Evolutionary conservation across 2,888 invertebrate genomes (phyloP).

Genomic region (Phasia obesa): DNA sequence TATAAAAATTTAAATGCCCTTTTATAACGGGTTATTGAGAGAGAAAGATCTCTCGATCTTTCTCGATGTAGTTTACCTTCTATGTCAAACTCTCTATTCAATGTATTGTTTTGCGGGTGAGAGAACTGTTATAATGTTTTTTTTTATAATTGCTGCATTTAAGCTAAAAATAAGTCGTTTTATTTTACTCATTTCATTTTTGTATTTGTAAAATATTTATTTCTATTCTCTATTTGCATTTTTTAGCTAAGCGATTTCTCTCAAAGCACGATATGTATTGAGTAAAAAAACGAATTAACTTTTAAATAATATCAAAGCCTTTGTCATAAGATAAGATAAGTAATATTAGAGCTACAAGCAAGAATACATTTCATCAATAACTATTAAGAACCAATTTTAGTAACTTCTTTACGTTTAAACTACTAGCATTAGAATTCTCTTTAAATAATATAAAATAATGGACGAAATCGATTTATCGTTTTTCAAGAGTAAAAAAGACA

Average conservation of each 20-base stretch:
- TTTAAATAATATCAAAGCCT: conserved; percentile 33
- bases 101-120: too few species aligned
- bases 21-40: too few species aligned
- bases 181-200: too few species aligned
- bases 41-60: too few species aligned
- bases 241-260: conserved; percentile 5
- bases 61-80: too few species aligned
- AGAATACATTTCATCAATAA: conserved; percentile 1
- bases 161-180: too few species aligned
- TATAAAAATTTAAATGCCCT: too few species aligned
- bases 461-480: conserved; percentile 78
- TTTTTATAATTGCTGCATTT: too few species aligned
- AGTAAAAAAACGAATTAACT: conserved; percentile 17
- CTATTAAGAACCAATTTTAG: conserved; percentile 31
- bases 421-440: conserved; percentile 33
- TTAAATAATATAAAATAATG: conserved; percentile 70
- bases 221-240: neutral
- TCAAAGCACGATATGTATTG: conserved; percentile 42
- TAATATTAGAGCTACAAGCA: conserved; percentile 23
- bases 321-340: conserved; percentile 58
- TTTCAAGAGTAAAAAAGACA: conserved; percentile 76
- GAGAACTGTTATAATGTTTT: too few species aligned
- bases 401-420: conserved; percentile 40
- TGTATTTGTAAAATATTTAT: neutral
- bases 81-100: too few species aligned